phyloP scores from a whole-genome alignment of 2,797 vertebrate species.

The Nasua narica region DNA sequence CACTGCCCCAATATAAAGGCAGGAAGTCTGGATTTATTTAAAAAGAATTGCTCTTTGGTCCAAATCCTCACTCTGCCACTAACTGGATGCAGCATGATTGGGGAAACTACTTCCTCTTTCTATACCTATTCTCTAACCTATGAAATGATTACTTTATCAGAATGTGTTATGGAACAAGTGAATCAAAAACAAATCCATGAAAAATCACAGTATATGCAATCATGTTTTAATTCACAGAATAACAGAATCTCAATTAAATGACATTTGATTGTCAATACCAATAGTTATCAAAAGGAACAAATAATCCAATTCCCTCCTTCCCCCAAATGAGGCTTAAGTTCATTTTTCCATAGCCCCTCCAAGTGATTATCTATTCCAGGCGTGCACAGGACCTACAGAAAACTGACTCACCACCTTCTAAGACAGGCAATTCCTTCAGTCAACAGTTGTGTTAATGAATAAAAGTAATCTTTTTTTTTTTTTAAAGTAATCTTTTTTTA shows the following conservation, averaged over 20 bases:
- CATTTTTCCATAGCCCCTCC: neutral
- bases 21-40: neutral
- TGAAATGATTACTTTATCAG: neutral
- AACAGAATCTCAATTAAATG: neutral
- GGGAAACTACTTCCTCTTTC: neutral
- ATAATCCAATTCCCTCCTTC: neutral
- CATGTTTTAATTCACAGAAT: neutral
- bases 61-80: neutral
- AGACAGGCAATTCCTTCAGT: neutral
- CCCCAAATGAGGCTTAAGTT: neutral
- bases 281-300: neutral
- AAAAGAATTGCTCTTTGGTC: neutral
- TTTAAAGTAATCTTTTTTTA: neutral
- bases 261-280: neutral
- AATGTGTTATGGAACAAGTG: neutral
- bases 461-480: neutral
- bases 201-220: neutral
- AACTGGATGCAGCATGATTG: neutral
- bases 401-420: neutral
- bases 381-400: neutral
- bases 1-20: neutral
- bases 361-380: neutral
- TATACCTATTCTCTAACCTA: neutral
- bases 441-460: neutral
- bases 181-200: neutral